These are phyloP conservation scores for Lycocerus yunnanus DNA, from an alignment of 2,888 invertebrate genomes.

Conservation along the genomic window DNA sequence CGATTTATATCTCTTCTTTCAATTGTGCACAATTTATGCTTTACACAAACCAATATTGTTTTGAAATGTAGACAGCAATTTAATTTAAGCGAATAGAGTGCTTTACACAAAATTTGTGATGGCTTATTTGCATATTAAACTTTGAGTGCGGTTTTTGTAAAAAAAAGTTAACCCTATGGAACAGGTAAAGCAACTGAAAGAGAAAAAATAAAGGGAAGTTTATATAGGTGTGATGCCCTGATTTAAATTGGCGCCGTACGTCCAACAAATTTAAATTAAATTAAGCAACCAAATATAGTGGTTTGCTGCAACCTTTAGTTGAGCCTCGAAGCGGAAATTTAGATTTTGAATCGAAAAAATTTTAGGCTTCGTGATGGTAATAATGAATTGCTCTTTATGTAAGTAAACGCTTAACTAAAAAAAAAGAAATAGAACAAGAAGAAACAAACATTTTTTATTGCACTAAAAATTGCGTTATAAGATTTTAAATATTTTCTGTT, in stretches of 20 bases:
- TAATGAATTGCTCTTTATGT: no score
- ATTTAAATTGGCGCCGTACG: no score
- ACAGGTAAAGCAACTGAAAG: not conserved
- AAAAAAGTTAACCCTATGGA: not conserved
- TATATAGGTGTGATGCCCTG: not conserved
- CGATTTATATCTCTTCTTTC: not conserved
- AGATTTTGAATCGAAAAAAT: not conserved
- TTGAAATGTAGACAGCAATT: not conserved
- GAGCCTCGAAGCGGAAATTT: not conserved
- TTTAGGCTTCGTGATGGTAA: no score
- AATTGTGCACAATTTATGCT: conserved; percentile 1
- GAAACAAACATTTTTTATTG: no score
- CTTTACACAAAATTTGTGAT: not conserved
- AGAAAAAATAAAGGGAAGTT: not conserved
- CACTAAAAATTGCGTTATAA: no score
- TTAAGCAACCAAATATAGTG: not conserved
- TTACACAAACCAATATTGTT: conserved; percentile 5
- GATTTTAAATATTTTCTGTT: no score
- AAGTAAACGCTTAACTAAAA: no score
- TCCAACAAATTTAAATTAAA: not conserved
- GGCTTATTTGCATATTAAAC: not conserved
- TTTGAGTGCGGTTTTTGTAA: not conserved
- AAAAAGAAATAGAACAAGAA: no score
- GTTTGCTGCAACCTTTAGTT: not conserved
- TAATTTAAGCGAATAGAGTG: not conserved